Conservation (phyloP, 37 sponge, comb jelly and placozoan species). For the Agelas oroides region DNA sequence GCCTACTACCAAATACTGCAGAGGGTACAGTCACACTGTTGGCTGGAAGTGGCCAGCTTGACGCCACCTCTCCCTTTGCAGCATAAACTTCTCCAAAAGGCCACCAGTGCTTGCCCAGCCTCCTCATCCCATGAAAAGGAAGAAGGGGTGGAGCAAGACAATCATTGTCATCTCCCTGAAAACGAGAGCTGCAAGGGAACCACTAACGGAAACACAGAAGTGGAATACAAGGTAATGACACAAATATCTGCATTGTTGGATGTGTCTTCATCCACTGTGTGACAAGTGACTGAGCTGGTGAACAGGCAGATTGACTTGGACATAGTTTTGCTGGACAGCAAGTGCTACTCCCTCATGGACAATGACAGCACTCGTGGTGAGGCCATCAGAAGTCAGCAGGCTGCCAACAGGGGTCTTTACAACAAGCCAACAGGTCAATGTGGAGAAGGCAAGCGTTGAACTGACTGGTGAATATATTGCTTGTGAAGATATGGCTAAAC, state of each 20-base stretch:
- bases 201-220: background rate
- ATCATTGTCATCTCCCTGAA: background rate
- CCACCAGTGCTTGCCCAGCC: background rate
- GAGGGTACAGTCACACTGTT: too few relatives aligned
- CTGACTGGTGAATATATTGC: too few relatives aligned
- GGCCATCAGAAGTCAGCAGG: background rate
- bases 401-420: background rate
- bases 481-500: too few relatives aligned
- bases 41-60: background rate
- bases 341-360: background rate
- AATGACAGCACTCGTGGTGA: background rate
- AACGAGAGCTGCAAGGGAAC: background rate
- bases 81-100: background rate
- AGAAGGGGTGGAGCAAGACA: background rate
- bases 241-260: background rate
- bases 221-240: background rate
- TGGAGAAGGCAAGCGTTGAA: too few relatives aligned
- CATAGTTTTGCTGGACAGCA: background rate
- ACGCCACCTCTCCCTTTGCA: background rate
- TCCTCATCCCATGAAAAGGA: too few relatives aligned
- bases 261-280: background rate
- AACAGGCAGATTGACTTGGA: background rate
- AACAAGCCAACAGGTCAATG: too few relatives aligned
- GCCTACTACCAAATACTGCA: too few relatives aligned
- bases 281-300: background rate